Evolutionary conservation across 2,113 vertebrate species (phyloP), one percentile per base, ranked within the genome.

Genomic region (Polyodon spathula): DNA sequence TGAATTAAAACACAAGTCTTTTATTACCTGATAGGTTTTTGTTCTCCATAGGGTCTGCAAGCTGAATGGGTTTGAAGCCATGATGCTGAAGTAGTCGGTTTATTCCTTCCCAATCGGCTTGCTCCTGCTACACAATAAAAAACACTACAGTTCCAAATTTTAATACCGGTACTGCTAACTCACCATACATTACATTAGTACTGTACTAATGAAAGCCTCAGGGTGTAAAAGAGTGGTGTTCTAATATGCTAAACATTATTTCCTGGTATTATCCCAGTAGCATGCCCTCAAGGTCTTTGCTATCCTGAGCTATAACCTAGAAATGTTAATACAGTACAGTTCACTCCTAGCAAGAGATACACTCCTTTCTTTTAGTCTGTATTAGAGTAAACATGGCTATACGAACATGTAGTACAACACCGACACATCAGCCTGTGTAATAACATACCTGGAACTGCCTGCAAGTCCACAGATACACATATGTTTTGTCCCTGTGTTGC

Each of bases 41-140:
- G 52, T 78, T 82, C 62, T 78, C 77, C 1, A 74, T 71, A 0
- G 85, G 81, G 54, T 69, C 78, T 12, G 79, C 66, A 51, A 93
- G 76, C n/a, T 39, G 70, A 57, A 95, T 77, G 0, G 91, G 79
- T 63, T 83, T 85, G 66, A 95, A 87, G 0, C 93, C 93, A 50
- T 72, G 89, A 1, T 55, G 81, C 72, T 76, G 71, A 63, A 97
- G 72, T 0, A 86, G 61, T 41, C 76, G 76, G 61, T 93, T 97
- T 56, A 92, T 57, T 3, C 61, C 71, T 4, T 89, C 84, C 93
- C 93, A 97, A 56, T 95, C 88, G 7, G 73, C 71, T 76, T 83
- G 86, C 63, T 94, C 92, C 75, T 73, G 67, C 85, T 87, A 71
- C 27, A 68, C 43, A 59, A 37, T 60, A 4, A 17, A 43, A 42